Conservation (phyloP, 2,797 vertebrate genomes). For the Xerus rutilus region DNA sequence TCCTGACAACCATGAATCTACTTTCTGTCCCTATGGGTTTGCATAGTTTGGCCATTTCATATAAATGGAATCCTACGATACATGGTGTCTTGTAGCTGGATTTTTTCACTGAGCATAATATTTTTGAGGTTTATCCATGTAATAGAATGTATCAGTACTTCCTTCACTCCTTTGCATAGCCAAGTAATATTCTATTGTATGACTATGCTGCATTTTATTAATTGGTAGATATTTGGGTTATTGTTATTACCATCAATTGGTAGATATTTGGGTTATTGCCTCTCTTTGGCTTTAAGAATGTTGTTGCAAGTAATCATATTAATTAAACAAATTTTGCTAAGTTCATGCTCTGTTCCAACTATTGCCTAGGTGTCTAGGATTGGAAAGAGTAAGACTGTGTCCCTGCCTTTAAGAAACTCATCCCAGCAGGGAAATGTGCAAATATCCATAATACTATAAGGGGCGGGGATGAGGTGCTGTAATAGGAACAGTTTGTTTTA, state of each 20-base stretch:
- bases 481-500: background rate
- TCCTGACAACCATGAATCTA: background rate
- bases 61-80: background rate
- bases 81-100: background rate
- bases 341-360: background rate
- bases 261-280: background rate
- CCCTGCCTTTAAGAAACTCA: background rate
- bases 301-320: background rate
- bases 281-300: background rate
- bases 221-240: background rate
- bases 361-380: background rate
- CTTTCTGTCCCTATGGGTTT: background rate
- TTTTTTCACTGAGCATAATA: background rate
- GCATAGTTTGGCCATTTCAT: background rate
- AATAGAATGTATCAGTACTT: background rate
- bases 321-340: conserved; percentile 38
- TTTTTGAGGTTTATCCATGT: background rate
- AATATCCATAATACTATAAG: too few relatives aligned
- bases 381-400: background rate
- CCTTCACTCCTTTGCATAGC: background rate
- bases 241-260: background rate
- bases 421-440: background rate
- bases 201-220: background rate
- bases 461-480: background rate
- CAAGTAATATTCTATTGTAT: background rate